Percentiles rank a stretch among this genome's conserved stretches.
Evolutionary conservation across 2,888 invertebrate species (phyloP).

Genomic region (Fragum fragum): DNA sequence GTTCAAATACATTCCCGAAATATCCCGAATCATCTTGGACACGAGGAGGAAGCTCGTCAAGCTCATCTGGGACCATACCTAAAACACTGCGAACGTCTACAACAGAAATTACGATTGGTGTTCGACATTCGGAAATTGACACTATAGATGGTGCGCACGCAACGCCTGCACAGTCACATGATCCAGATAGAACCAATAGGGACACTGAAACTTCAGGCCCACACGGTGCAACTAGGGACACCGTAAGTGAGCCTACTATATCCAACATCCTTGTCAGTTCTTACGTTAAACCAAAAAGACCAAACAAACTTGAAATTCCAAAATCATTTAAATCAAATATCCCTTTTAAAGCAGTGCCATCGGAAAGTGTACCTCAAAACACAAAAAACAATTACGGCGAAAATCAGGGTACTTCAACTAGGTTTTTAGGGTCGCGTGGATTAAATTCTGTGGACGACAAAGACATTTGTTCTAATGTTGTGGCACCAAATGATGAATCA

Average conservation of each 20-base stretch:
- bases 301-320: constrained; percentile 10
- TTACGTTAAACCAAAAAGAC: not conserved
- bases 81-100: constrained; percentile 5
- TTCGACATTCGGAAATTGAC: not conserved
- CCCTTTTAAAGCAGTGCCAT: not conserved
- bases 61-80: not conserved
- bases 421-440: too few species aligned
- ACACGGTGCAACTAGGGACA: too few species aligned
- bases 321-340: not conserved
- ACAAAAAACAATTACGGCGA: not conserved
- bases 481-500: not conserved
- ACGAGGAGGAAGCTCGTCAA: not conserved
- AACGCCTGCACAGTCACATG: not conserved
- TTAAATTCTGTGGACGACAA: not conserved
- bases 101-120: not conserved
- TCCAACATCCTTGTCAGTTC: not conserved
- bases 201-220: not conserved
- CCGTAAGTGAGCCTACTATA: not conserved
- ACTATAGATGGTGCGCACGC: not conserved
- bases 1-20: not conserved
- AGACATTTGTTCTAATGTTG: not conserved
- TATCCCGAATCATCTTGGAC: not conserved
- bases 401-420: too few species aligned
- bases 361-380: not conserved
- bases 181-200: not conserved